Conservation (phyloP, 2,888 invertebrate species). For the Zelleria hepariella region DNA sequence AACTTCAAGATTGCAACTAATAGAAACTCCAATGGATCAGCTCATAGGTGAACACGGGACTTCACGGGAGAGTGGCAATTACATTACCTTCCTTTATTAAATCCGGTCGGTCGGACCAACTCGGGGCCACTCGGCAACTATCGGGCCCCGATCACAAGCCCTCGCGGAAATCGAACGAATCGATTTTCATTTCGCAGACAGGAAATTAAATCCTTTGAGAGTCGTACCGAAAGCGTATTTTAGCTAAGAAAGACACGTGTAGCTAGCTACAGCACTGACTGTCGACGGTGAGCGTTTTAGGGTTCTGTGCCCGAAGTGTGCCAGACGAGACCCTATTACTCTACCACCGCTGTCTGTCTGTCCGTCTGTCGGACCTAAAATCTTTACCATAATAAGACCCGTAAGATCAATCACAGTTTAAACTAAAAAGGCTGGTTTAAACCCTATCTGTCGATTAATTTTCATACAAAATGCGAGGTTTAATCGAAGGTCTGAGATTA, state of each 20-base stretch:
- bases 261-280: constrained; percentile 4
- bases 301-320: too few relatives aligned
- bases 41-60: not conserved
- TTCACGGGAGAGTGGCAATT: not conserved
- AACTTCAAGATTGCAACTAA: too few relatives aligned
- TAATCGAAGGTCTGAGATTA: too few relatives aligned
- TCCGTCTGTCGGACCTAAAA: too few relatives aligned
- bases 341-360: too few relatives aligned
- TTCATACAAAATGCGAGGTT: too few relatives aligned
- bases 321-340: too few relatives aligned
- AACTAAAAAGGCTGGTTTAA: too few relatives aligned
- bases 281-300: constrained; percentile 7
- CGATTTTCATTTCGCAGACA: constrained; percentile 68
- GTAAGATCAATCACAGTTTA: too few relatives aligned
- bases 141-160: constrained; percentile 26
- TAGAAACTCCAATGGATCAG: too few relatives aligned
- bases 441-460: too few relatives aligned
- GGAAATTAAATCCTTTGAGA: constrained; percentile 73
- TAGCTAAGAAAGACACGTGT: constrained; percentile 61
- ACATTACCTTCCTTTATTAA: not conserved
- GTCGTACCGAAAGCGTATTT: constrained; percentile 63
- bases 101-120: constrained; percentile 29
- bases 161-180: constrained; percentile 69
- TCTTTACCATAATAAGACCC: too few relatives aligned
- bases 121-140: constrained; percentile 18